These are phyloP conservation scores for Pipistrellus pipistrellus DNA, from an alignment of 2,797 vertebrate species.

Conservation along the genomic window DNA sequence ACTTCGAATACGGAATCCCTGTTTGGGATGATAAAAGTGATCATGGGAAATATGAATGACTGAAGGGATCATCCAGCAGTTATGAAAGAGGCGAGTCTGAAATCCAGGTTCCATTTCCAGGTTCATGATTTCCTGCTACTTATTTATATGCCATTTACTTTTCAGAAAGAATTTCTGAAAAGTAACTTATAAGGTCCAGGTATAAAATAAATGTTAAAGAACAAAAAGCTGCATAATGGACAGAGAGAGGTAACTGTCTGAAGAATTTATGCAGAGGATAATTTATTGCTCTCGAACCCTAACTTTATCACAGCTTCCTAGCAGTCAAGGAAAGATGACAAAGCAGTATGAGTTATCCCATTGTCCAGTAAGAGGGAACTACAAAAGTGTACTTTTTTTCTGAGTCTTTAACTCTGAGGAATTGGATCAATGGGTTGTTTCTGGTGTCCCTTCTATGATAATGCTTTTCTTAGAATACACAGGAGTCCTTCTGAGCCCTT, in stretches of 20 bases:
- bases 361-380: not conserved
- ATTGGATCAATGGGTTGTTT: not conserved
- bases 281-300: not conserved
- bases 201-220: conserved; percentile 43
- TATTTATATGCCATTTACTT: not conserved
- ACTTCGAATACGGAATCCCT: not conserved
- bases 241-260: not conserved
- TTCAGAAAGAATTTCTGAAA: conserved; percentile 16
- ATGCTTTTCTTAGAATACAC: too few species aligned
- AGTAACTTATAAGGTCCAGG: not conserved
- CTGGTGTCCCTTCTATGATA: not conserved
- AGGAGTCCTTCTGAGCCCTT: not conserved
- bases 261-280: not conserved
- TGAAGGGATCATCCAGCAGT: not conserved
- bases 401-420: not conserved
- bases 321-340: not conserved
- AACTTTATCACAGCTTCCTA: conserved; percentile 18
- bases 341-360: not conserved
- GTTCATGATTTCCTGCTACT: not conserved
- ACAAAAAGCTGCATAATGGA: not conserved
- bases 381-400: not conserved
- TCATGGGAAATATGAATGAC: not conserved
- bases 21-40: not conserved
- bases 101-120: not conserved
- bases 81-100: not conserved